Percentiles rank a stretch among this genome's conserved stretches.
Evolutionary conservation across 2,888 invertebrate genomes (phyloP).

Genomic region (Tenthredo distinguenda): DNA sequence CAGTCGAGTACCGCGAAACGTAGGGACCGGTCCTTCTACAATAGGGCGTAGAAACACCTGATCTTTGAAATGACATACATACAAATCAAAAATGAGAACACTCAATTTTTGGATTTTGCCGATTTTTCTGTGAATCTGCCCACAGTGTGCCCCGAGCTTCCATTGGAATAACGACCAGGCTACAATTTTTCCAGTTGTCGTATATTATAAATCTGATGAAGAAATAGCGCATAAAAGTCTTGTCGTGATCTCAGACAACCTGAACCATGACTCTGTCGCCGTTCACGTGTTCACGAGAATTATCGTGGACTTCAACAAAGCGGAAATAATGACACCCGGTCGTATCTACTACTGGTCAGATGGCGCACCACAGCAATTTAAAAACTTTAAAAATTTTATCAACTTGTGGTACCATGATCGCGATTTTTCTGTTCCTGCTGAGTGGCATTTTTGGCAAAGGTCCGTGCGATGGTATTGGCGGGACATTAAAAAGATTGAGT

Average conservation of each 20-base stretch:
- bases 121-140: too few species aligned
- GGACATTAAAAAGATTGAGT: slow-evolving; percentile 4
- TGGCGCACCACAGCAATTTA: slow-evolving; percentile 39
- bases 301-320: slow-evolving; percentile 46
- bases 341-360: slow-evolving; percentile 26
- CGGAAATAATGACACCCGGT: background rate
- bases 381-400: slow-evolving; percentile 39
- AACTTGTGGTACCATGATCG: slow-evolving; percentile 20
- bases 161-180: slow-evolving; percentile 59
- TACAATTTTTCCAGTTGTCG: slow-evolving; percentile 54
- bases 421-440: slow-evolving; percentile 34
- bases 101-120: too few species aligned
- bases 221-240: slow-evolving; percentile 57
- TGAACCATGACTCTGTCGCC: slow-evolving; percentile 59
- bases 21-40: too few species aligned
- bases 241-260: slow-evolving; percentile 60
- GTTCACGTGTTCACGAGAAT: slow-evolving; percentile 54
- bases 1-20: too few species aligned
- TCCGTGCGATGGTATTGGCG: slow-evolving; percentile 38
- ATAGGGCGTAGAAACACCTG: too few species aligned
- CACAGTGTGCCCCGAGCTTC: slow-evolving; percentile 56
- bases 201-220: slow-evolving; percentile 57
- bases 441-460: slow-evolving; percentile 48
- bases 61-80: too few species aligned
- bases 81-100: too few species aligned